Percentiles rank a stretch among this genome's conserved stretches.
These are phyloP conservation scores for Azemiops feae DNA, from an alignment of 2,113 vertebrate genomes.

Conservation along the genomic window DNA sequence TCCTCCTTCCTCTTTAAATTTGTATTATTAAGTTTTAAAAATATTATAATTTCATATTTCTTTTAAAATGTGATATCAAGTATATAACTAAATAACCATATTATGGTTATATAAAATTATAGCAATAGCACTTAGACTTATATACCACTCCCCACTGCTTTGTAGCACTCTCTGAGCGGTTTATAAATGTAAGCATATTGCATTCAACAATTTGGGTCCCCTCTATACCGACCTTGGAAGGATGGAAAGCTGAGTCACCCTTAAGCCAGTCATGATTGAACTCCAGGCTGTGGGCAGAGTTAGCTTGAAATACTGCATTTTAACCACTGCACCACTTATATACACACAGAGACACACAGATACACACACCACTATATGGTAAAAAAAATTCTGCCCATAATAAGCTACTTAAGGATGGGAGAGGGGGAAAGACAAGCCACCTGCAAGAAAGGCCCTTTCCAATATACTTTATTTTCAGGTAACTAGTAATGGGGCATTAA, in stretches of 20 bases:
- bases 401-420: not conserved
- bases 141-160: not conserved
- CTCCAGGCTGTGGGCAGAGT: not conserved
- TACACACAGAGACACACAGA: not conserved
- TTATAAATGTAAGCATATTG: not conserved
- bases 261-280: not conserved
- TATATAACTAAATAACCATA: not conserved
- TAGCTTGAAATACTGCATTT: not conserved
- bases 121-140: not conserved
- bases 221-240: not conserved
- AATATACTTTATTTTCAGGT: not conserved
- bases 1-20: not conserved
- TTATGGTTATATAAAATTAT: not conserved
- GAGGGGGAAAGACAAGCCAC: not conserved
- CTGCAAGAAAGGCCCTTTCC: not conserved
- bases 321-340: not conserved
- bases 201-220: not conserved
- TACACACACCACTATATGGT: not conserved
- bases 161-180: not conserved
- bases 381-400: not conserved
- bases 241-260: not conserved
- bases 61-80: not conserved
- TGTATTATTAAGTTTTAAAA: not conserved
- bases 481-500: not conserved
- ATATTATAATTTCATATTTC: not conserved